Evolutionary conservation across 2,113 vertebrate species (phyloP).

Genomic region (Microcebus lehilahytsara): DNA sequence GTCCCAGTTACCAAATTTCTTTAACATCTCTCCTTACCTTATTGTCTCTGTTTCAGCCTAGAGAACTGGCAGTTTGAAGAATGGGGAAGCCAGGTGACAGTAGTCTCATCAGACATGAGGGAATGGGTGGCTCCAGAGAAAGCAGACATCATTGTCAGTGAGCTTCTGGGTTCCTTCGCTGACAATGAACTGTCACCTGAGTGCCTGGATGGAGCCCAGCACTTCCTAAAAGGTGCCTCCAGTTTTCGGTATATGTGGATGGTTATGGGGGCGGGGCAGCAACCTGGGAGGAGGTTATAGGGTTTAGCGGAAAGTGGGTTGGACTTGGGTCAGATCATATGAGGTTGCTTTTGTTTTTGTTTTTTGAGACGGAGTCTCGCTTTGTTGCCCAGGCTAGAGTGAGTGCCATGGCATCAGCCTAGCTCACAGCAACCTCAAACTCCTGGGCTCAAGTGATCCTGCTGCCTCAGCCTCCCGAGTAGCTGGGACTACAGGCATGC

Average conservation of each 20-base stretch:
- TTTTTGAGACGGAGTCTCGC: no score
- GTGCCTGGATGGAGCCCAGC: slow-evolving; percentile 94
- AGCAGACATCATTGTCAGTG: slow-evolving; percentile 94
- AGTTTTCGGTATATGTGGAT: neutral
- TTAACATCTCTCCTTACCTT: neutral
- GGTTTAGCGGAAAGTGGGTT: neutral
- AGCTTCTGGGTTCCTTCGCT: slow-evolving; percentile 94
- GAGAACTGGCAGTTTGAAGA: slow-evolving; percentile 96
- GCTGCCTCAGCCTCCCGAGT: no score
- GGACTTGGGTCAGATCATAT: neutral
- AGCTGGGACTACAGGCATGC: no score
- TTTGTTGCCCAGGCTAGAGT: no score
- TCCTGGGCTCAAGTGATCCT: no score
- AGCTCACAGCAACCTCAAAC: no score
- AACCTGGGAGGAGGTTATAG: neutral
- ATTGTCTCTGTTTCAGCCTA: slow-evolving; percentile 81
- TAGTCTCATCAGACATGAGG: slow-evolving; percentile 94
- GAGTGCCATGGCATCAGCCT: no score
- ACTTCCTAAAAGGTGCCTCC: slow-evolving; percentile 91
- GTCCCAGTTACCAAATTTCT: neutral
- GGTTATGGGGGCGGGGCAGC: neutral
- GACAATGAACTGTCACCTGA: slow-evolving; percentile 96
- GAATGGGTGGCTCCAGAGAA: slow-evolving; percentile 94
- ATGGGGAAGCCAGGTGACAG: slow-evolving; percentile 95
- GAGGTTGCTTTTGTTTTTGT: no score